Evolutionary conservation across 1,140 invertebrate genomes (phyloP).

Genomic region (Euwallacea fornicatus): DNA sequence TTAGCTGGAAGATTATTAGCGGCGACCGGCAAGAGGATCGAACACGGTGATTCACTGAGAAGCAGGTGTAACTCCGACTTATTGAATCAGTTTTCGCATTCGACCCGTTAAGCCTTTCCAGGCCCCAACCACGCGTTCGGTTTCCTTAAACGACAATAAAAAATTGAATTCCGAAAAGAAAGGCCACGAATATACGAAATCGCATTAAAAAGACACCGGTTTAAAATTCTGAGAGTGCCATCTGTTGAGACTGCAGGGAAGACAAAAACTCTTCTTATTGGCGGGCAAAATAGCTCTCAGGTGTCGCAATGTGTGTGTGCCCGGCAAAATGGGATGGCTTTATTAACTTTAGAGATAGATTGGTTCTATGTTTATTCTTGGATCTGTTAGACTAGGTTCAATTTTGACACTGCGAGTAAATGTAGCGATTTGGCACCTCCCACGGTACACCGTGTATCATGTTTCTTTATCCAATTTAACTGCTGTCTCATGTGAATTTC

Average conservation of each 20-base stretch:
- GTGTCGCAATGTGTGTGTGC: slow-evolving; percentile 35
- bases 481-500: too few relatives aligned
- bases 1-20: slow-evolving; percentile 35
- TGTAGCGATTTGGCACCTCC: slow-evolving; percentile 2
- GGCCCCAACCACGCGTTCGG: too few relatives aligned
- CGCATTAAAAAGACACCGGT: too few relatives aligned
- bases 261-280: slow-evolving; percentile 32
- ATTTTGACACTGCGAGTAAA: slow-evolving; percentile 10
- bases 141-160: too few relatives aligned
- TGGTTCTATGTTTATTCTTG: slow-evolving; percentile 34
- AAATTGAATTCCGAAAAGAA: too few relatives aligned
- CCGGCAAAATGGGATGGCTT: slow-evolving; percentile 30
- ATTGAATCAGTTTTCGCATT: slow-evolving; percentile 27
- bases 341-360: slow-evolving; percentile 37
- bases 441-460: background rate
- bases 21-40: slow-evolving; percentile 22
- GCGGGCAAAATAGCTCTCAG: slow-evolving; percentile 36
- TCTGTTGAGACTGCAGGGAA: background rate
- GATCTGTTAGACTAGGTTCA: background rate
- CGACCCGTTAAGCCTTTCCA: background rate
- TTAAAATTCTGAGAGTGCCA: background rate
- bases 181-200: too few relatives aligned
- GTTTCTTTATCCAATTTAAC: too few relatives aligned
- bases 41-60: slow-evolving; percentile 29
- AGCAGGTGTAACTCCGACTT: slow-evolving; percentile 33